Conservation (phyloP, 2,797 vertebrate genomes). For the Channallabes apus region DNA sequence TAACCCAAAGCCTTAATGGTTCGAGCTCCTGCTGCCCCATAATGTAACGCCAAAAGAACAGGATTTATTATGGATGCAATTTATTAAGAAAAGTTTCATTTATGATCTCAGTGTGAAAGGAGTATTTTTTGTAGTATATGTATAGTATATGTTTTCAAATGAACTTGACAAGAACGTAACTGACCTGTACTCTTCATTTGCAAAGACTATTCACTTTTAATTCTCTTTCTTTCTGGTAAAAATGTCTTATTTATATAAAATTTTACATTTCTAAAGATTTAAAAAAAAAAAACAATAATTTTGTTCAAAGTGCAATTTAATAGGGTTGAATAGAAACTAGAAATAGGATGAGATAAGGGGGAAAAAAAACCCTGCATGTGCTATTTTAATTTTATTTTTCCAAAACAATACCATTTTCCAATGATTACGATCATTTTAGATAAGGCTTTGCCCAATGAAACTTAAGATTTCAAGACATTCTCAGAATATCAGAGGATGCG, state of each 20-base stretch:
- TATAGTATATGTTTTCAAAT: no score
- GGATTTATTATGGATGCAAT: no score
- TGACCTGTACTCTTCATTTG: not conserved
- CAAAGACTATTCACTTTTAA: not conserved
- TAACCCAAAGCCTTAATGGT: no score
- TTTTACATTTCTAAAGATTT: no score
- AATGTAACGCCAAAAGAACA: no score
- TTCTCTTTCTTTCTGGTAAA: not conserved
- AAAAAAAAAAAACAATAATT: not conserved
- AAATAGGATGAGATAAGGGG: not conserved
- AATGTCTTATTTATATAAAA: not conserved
- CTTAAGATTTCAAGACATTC: slow-evolving; percentile 43
- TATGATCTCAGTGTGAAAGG: no score
- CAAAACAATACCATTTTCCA: slow-evolving; percentile 3
- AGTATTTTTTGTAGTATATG: no score
- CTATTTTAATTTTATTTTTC: not conserved
- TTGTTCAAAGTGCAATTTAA: not conserved
- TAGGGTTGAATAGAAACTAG: no score
- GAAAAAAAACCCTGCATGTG: not conserved
- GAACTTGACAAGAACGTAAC: not conserved
- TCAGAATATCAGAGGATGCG: slow-evolving; percentile 56
- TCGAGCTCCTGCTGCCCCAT: no score
- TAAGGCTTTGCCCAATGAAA: slow-evolving; percentile 22
- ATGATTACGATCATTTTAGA: slow-evolving; percentile 19
- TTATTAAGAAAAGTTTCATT: no score